Base-by-base conservation (phyloP, 2,113 vertebrate genomes). In the Hippocampus barbouri region DNA sequence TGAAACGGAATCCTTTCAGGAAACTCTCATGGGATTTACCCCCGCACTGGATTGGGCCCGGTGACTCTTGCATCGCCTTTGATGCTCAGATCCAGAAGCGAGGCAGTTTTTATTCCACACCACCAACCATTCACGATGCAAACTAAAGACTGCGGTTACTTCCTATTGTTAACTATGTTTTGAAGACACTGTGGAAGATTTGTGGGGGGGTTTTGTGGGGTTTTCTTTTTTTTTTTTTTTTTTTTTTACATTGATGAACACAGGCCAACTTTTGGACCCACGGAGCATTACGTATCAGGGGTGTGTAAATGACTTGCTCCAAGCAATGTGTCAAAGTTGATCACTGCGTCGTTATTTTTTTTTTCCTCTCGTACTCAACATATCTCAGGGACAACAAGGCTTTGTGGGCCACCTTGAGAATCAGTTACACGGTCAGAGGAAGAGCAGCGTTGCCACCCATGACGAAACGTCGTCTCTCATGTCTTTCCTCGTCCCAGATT, bases 141-240 rank as follows among this genome's bases (percentile, higher is more conserved):
- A 74, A 85, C 69, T 71, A 82, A 85, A 80, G 77, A 85, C 79
- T 89, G 83, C 90, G 86, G 85, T 85, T 83, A 80, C 83, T 89
- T 73, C 85, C 88, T 80, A 87, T 86, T 81, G 80, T 85, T 89
- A 73, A 88, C 86, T 83, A 87, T 88, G 80, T 91, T 87, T 86
- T 59, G 56, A 92, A 88, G 81, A 92, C 92, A 93, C 91, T 93
- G 92, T 89, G 75, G 72, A 87, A 88, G 79, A 90, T 61, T 61
- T 61, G 25, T 90, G 85, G 81, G 86, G 34, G 30, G 30, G 34
- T 5, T 0, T 38, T 38, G 34, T 38, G 34, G 4, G 30, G 30
- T 30, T 30, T 0, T 25, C 25, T 25, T 30, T 30, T 3, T 30
- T 30, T 30, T 49, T 90, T 86, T 79, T 77, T 86, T 79, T 41